A percentile compares a stretch with the other conserved stretches of the same genome.
phyloP scores from a whole-genome alignment of 2,797 vertebrate genomes.

The Lagodon rhomboides region DNA sequence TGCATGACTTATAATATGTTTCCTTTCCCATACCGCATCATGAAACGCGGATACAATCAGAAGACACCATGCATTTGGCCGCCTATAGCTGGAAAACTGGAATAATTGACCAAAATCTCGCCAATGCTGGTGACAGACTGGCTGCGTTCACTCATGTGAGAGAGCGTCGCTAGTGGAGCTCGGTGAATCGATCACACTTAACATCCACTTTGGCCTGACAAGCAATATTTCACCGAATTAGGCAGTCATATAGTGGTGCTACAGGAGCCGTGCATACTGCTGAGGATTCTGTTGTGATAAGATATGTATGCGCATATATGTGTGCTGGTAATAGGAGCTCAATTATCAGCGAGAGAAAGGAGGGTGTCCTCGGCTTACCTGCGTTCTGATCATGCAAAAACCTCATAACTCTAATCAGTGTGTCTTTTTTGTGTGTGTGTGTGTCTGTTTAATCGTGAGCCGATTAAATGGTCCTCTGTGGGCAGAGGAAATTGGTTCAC shows the following conservation, averaged over 20 bases:
- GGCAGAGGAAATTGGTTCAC: background rate
- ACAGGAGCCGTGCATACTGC: slow-evolving; percentile 9
- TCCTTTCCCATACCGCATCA: slow-evolving; percentile 1
- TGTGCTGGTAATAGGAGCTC: background rate
- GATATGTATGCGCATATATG: background rate
- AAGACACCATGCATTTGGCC: background rate
- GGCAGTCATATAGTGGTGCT: background rate
- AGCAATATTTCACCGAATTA: slow-evolving; percentile 51
- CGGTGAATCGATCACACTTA: slow-evolving; percentile 61
- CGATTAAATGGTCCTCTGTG: background rate
- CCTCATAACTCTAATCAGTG: background rate
- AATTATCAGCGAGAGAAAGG: background rate
- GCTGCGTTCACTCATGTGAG: slow-evolving; percentile 23
- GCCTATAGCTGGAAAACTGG: slow-evolving; percentile 14
- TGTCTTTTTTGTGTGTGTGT: too few relatives aligned
- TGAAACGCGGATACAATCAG: background rate
- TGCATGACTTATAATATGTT: slow-evolving; percentile 5
- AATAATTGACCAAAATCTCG: slow-evolving; percentile 12
- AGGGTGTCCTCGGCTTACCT: slow-evolving; percentile 6
- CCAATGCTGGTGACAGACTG: slow-evolving; percentile 11
- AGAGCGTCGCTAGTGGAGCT: background rate
- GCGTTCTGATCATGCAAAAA: background rate
- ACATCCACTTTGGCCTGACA: slow-evolving; percentile 36
- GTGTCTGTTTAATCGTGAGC: background rate
- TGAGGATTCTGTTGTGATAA: background rate